Evolutionary conservation across 1,140 invertebrate species (phyloP).

Genomic region (Rhagoletis pomonella): DNA sequence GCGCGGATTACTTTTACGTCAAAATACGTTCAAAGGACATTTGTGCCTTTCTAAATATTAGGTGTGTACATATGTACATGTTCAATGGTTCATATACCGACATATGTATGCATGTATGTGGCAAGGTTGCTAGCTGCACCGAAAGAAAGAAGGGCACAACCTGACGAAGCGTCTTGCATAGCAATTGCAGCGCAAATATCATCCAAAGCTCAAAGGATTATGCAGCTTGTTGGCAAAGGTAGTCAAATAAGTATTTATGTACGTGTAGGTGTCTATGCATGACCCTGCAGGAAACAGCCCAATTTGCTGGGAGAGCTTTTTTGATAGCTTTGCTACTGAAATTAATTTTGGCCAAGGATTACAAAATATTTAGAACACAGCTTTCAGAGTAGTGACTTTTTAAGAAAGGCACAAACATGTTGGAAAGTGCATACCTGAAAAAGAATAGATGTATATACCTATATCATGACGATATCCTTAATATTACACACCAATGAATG

Average conservation of each 20-base stretch:
- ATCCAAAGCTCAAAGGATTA: conserved; percentile 30
- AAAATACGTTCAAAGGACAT: conserved; percentile 9
- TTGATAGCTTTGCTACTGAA: too few relatives aligned
- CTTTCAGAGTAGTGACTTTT: too few relatives aligned
- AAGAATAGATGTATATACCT: too few relatives aligned
- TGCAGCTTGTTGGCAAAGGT: neutral
- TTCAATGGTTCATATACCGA: too few relatives aligned
- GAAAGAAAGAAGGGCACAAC: neutral
- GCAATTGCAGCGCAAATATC: conserved; percentile 18
- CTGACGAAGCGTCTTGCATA: neutral
- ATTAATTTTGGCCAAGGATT: too few relatives aligned
- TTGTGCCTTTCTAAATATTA: neutral
- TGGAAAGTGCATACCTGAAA: too few relatives aligned
- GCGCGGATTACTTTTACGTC: neutral
- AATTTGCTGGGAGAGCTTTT: too few relatives aligned
- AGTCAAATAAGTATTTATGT: neutral
- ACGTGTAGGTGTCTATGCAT: neutral
- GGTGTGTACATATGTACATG: too few relatives aligned
- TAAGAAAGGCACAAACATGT: too few relatives aligned
- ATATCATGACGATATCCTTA: too few relatives aligned
- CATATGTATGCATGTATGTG: neutral
- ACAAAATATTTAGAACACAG: too few relatives aligned
- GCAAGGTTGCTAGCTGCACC: neutral
- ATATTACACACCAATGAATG: too few relatives aligned
- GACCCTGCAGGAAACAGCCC: neutral